A percentile compares a stretch with the other conserved stretches of the same genome.
These are phyloP conservation scores for Protaetia brevitarsis DNA, from an alignment of 1,140 invertebrate species.

Conservation along the genomic window DNA sequence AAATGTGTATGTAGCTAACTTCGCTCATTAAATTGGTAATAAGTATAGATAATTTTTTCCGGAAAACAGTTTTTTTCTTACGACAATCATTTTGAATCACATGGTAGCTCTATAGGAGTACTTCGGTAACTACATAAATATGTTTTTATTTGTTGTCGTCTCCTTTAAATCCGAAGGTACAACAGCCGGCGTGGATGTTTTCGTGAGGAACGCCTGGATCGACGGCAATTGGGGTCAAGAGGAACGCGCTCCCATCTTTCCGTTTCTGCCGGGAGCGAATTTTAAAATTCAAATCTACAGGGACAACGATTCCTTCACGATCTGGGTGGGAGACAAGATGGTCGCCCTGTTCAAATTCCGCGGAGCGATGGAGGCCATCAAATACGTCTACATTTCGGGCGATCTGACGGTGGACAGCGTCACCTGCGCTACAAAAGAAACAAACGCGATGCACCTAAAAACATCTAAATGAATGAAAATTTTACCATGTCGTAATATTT, in stretches of 20 bases:
- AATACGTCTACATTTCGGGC: constrained; percentile 52
- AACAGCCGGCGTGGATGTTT: constrained; percentile 41
- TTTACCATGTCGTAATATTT: too few species aligned
- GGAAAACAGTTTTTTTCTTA: too few species aligned
- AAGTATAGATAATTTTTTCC: too few species aligned
- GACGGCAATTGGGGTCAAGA: constrained; percentile 51
- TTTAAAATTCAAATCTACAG: constrained; percentile 6
- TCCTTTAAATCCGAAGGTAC: not conserved
- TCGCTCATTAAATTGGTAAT: too few species aligned
- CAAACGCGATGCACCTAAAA: too few species aligned
- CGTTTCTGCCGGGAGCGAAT: constrained; percentile 49
- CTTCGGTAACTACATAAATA: not conserved
- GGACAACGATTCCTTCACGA: constrained; percentile 42
- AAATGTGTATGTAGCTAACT: too few species aligned
- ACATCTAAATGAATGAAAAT: too few species aligned
- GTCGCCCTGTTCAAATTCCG: constrained; percentile 49
- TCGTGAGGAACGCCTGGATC: constrained; percentile 54
- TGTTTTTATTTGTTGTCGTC: not conserved
- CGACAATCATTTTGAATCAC: too few species aligned
- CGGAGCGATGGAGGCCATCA: constrained; percentile 40
- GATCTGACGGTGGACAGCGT: too few species aligned
- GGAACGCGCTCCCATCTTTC: constrained; percentile 49
- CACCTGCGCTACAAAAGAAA: too few species aligned
- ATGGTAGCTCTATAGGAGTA: not conserved
- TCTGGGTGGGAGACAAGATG: constrained; percentile 50